Evolutionary conservation across 2,113 vertebrate genomes (phyloP), one percentile per base, ranked within the genome.

Genomic region (Oncorhynchus mykiss): DNA sequence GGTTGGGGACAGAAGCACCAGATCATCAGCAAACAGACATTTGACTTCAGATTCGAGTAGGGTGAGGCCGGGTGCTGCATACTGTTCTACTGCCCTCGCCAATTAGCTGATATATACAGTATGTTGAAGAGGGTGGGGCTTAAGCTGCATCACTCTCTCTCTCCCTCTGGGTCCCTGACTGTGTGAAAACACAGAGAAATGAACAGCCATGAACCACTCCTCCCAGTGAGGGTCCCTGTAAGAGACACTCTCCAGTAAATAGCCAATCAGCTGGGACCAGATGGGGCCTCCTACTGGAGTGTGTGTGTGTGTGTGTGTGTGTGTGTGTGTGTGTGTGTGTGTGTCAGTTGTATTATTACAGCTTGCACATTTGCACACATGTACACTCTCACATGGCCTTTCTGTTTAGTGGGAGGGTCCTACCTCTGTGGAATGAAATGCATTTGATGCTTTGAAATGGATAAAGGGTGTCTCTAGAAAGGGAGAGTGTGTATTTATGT

Each of bases 231-330:
- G 39, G 18, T 27, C 54, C 54, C 12, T 12, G 64, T 66, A 29
- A 13, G 22, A 29, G 9, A 66, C 12, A 16, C 64, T 66, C 59
- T 34, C 68, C 39, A 5, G 27, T 49, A 39, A 66, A 67, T 49
- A 67, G 62, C 20, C 72, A 74, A 74, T 74, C 72, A 67, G 22
- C 5, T n/a, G 24, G 34, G 16, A 31, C 74, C 74, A 69, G 67
- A 75, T 75, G 74, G 66, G 31, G 45, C 39, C 45, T 65, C 67
- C 54, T 31, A 5, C 27, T 57, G 70, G 48, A 57, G 48, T 29
- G 57, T 67, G 66, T 67, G 27, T 29, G 65, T 67, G 29, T 68
- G 39, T 25, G 2, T 68, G 67, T 68, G 16, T 14, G 64, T 25
- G 39, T 25, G 2, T 68, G 67, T 68, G 16, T 14, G 64, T 25